Percentiles rank a stretch among this genome's conserved stretches.
phyloP scores from a whole-genome alignment of 1,140 invertebrate species.

The Cotesia chilonis region DNA sequence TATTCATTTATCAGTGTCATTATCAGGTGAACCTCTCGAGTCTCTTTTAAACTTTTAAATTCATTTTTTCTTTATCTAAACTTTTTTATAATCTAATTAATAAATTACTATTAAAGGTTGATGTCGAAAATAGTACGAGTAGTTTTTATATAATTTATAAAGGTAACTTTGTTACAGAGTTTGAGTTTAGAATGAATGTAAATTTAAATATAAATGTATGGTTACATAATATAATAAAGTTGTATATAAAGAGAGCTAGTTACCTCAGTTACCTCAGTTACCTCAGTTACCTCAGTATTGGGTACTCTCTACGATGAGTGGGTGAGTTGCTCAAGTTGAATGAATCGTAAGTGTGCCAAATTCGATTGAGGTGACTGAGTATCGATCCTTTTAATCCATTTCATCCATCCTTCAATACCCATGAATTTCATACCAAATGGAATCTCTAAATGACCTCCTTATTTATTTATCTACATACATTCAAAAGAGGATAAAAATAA shows the following conservation, averaged over 20 bases:
- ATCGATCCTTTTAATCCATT: background rate
- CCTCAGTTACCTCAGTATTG: no score
- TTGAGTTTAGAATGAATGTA: background rate
- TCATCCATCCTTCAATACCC: conserved; percentile 7
- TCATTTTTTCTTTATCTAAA: background rate
- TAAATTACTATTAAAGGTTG: background rate
- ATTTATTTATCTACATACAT: no score
- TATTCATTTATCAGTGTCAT: no score
- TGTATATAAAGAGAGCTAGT: conserved; percentile 5
- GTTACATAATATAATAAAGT: no score
- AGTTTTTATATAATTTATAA: background rate
- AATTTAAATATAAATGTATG: no score
- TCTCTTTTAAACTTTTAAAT: no score
- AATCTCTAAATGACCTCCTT: background rate
- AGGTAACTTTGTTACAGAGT: no score
- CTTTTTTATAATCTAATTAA: background rate
- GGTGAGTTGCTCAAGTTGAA: conserved; percentile 13
- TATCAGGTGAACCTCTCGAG: no score
- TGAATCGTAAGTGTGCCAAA: conserved; percentile 25
- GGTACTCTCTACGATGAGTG: background rate
- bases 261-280: no score
- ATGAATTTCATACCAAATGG: conserved; percentile 8
- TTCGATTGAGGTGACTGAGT: conserved; percentile 34
- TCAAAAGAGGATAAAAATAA: no score
- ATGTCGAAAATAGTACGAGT: background rate